A percentile compares a stretch with the other conserved stretches of the same genome.
These are phyloP conservation scores for Hycleus cichorii DNA, from an alignment of 1,140 invertebrate genomes.

Conservation along the genomic window DNA sequence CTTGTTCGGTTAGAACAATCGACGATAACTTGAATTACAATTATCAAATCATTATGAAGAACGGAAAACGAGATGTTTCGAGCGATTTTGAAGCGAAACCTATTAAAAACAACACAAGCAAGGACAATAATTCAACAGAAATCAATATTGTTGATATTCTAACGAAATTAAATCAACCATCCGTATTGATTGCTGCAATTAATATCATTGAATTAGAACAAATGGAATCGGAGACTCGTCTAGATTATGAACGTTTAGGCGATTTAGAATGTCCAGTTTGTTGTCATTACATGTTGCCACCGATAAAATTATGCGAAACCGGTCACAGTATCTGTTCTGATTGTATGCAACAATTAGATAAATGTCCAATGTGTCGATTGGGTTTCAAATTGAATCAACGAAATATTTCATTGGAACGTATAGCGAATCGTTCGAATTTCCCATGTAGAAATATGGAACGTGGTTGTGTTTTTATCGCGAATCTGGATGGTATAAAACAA, in stretches of 20 bases:
- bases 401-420: slow-evolving; percentile 25
- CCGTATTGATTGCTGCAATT: slow-evolving; percentile 12
- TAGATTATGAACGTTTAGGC: slow-evolving; percentile 13
- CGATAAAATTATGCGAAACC: slow-evolving; percentile 27
- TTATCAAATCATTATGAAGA: slow-evolving; percentile 16
- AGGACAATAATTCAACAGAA: slow-evolving; percentile 4
- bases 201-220: slow-evolving; percentile 8
- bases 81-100: slow-evolving; percentile 7
- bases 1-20: slow-evolving; percentile 14
- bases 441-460: slow-evolving; percentile 9
- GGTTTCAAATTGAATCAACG: slow-evolving; percentile 18
- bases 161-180: slow-evolving; percentile 17
- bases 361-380: slow-evolving; percentile 19
- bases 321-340: slow-evolving; percentile 31
- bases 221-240: slow-evolving; percentile 2
- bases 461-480: background rate
- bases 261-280: slow-evolving; percentile 33
- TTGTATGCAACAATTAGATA: slow-evolving; percentile 14
- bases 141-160: slow-evolving; percentile 16
- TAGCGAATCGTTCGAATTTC: slow-evolving; percentile 18
- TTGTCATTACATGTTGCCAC: slow-evolving; percentile 25
- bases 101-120: slow-evolving; percentile 3
- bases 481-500: background rate
- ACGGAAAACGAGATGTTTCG: slow-evolving; percentile 2
- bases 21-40: slow-evolving; percentile 10